Percentiles rank a stretch among this genome's conserved stretches.
These are phyloP conservation scores for Hydraecia micacea DNA, from an alignment of 2,888 invertebrate genomes.

Conservation along the genomic window DNA sequence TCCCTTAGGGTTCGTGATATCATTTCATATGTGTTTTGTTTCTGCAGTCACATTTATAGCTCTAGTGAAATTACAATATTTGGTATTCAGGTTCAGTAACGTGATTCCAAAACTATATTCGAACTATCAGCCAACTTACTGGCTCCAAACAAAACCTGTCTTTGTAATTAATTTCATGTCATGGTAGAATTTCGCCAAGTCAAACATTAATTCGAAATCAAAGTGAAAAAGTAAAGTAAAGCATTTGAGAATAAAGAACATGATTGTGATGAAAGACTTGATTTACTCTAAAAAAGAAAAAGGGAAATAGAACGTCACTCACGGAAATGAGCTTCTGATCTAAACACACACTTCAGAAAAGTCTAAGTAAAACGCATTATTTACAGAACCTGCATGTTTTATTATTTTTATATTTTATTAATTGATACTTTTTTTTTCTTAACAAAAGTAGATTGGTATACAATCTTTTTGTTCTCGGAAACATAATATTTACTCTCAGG, in stretches of 20 bases:
- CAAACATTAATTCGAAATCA: background rate
- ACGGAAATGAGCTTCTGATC: background rate
- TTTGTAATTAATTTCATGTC: background rate
- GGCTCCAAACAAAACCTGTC: background rate
- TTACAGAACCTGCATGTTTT: background rate
- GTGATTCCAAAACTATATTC: background rate
- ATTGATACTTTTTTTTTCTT: no score
- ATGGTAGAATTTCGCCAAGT: background rate
- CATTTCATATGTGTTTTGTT: background rate
- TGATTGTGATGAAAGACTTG: background rate
- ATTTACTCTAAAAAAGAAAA: background rate
- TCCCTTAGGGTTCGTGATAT: background rate
- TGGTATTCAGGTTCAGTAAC: background rate
- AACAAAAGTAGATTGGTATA: no score
- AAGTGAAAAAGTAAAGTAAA: background rate
- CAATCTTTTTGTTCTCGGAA: background rate
- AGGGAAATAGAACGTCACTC: no score
- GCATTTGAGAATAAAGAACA: background rate
- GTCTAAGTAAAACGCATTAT: background rate
- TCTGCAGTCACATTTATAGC: background rate
- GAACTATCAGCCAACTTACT: background rate
- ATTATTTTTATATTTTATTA: background rate
- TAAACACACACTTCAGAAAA: background rate
- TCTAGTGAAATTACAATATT: background rate
- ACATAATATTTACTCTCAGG: background rate